Evolutionary conservation across 1,140 invertebrate species (phyloP), one percentile per base, ranked within the genome.

Genomic region (Bombyx mandarina): DNA sequence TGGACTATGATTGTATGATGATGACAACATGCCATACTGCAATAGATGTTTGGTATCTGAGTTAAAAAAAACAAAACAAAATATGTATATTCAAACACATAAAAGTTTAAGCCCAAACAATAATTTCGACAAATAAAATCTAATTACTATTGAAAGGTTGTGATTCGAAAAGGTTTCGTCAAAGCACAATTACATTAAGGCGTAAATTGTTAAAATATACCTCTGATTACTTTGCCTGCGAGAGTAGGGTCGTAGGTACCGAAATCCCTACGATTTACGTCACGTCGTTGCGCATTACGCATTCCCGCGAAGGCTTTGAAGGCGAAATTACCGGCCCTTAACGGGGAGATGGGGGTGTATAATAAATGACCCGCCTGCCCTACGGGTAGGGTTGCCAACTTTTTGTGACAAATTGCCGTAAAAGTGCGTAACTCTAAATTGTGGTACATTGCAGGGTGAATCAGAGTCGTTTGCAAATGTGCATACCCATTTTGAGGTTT

Each of bases 351-450:
- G 55, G 71, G 77, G 74, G 61, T 61, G 72, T 71, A 69, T 78
- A 75, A 79, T 79, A 83, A 83, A 83, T 81, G 80, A 79, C 68
- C 59, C 62, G 47, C 52, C 52, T 10, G 46, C 49, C 59, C 59
- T 48, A 62, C 71, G 79, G 79, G 71, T 60, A 62, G 69, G 76
- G 71, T 76, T 74, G 71, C 67, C 67, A 79, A 82, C 76, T 83
- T 83, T 83, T 83, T 83, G 72, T 82, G 77, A 81, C 78, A 83
- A 81, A 81, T 83, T 79, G 69, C 79, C 62, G 58, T 67, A 62
- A 81, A 77, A 83, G 75, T 80, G 73, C 72, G 72, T 77, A 63
- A 44, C 52, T 61, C 60, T 61, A 62, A 65, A 52, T 54, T 44
- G 53, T 46, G 44, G 53, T 45, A 9, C 35, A 43, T 43, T 6